Conservation (phyloP, 2,888 invertebrate species). For the Anarsia innoxiella region DNA sequence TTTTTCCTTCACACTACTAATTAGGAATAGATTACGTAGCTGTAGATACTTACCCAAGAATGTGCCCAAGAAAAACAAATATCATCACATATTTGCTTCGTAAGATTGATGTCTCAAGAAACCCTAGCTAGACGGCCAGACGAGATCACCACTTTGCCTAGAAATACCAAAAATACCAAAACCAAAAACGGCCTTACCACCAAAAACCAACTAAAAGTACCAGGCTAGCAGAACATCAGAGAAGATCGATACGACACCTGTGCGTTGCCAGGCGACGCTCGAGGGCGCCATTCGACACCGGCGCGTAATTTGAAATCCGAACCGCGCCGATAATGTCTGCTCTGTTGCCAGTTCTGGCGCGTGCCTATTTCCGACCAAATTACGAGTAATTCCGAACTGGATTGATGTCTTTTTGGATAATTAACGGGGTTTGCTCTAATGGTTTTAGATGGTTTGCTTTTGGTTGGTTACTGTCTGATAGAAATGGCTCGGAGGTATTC, state of each 20-base stretch:
- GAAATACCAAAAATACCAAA: too few relatives aligned
- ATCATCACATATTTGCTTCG: too few relatives aligned
- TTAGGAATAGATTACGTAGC: too few relatives aligned
- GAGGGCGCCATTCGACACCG: conserved; percentile 69
- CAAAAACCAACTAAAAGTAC: conserved; percentile 19
- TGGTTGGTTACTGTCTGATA: too few relatives aligned
- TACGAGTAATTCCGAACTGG: conserved; percentile 49
- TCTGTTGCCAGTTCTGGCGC: conserved; percentile 46
- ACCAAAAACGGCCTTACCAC: background rate
- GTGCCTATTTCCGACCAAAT: conserved; percentile 50
- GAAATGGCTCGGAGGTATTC: too few relatives aligned
- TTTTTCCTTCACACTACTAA: too few relatives aligned
- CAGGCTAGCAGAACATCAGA: conserved; percentile 33
- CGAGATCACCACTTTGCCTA: too few relatives aligned
- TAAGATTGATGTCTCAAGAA: too few relatives aligned
- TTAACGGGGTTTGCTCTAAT: conserved; percentile 28
- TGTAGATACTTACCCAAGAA: too few relatives aligned
- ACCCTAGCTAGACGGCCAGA: too few relatives aligned
- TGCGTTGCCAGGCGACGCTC: conserved; percentile 59
- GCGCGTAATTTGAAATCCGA: conserved; percentile 74
- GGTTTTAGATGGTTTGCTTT: too few relatives aligned
- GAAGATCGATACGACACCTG: conserved; percentile 70
- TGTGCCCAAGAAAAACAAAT: too few relatives aligned
- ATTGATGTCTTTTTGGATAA: conserved; percentile 37
- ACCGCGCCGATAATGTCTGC: conserved; percentile 67